Evolutionary conservation across 2,113 vertebrate species (phyloP), one percentile per base, ranked within the genome.

Genomic region (Triplophysa rosa): DNA sequence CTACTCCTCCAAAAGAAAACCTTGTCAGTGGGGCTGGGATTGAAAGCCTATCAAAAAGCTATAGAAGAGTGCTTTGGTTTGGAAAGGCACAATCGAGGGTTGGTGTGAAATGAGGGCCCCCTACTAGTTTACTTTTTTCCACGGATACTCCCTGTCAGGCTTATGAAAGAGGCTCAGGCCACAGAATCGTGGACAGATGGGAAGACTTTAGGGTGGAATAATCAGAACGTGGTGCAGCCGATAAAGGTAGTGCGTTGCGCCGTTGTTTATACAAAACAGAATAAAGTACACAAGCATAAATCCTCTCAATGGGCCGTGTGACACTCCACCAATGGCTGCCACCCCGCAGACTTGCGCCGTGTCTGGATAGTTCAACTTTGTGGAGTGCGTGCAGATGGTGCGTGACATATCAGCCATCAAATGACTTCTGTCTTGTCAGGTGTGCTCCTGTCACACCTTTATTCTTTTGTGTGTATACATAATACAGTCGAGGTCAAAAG

Each of bases 1-100:
- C 85, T 82, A 82, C 85, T 83, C 83, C 83, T 84, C 87, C 80
- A 82, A 88, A 85, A 87, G 86, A 88, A 87, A 87, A 84, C 83
- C 90, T 83, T 94, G 95, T 98, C 95, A 94, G 94, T 93, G 92
- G 93, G 88, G 90, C 93, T 94, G 85, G 94, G 95, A 98, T 96
- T 97, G 95, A 98, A 97, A 97, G 96, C 95, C 96, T 96, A 98
- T 98, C 95, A 98, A 97, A 99, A 99, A 97, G 95, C 96, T 97
- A 98, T 98, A 97, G 94, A 96, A 95, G 94, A 96, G 94, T 95
- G 95, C 94, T 98, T 98, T 98, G 95, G 94, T 90, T 92, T 94
- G 92, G 90, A 84, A 91, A 93, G 93, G 93, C 92, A 92, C 93
- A 94, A 94, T 93, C 88, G 90, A 90, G 87, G 88, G 88, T 91